Evolutionary conservation across 2,113 vertebrate genomes (phyloP).

Genomic region (Seriola rivoliana): DNA sequence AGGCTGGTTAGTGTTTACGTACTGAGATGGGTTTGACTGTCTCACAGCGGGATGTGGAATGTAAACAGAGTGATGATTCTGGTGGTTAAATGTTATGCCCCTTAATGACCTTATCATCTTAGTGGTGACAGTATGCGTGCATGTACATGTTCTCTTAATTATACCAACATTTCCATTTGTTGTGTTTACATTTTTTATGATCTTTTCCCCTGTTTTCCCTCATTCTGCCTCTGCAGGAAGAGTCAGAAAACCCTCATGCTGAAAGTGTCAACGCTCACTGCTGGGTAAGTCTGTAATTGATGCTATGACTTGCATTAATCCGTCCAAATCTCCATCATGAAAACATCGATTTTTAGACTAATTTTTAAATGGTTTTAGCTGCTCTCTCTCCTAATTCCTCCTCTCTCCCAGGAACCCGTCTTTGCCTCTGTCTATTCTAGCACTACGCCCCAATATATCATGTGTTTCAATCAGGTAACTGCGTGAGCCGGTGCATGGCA

Average conservation of each 20-base stretch:
- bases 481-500: conserved; percentile 52
- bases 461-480: conserved; percentile 87
- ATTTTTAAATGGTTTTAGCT: conserved; percentile 39
- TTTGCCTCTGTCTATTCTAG: conserved; percentile 85
- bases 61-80: conserved; percentile 53
- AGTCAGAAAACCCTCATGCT: conserved; percentile 38
- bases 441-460: conserved; percentile 82
- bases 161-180: neutral
- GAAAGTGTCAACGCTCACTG: conserved; percentile 51
- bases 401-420: conserved; percentile 83
- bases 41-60: conserved; percentile 24
- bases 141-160: neutral
- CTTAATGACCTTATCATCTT: conserved; percentile 13
- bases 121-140: neutral
- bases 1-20: conserved; percentile 37
- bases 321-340: conserved; percentile 15
- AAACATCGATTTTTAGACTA: neutral
- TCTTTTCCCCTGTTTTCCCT: neutral
- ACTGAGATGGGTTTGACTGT: neutral
- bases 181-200: neutral
- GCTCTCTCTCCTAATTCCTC: conserved; percentile 36
- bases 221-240: conserved; percentile 58
- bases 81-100: conserved; percentile 23
- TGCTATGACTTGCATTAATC: neutral
- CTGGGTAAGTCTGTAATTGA: conserved; percentile 79